Evolutionary conservation across 2,113 vertebrate species (phyloP), one percentile per base, ranked within the genome.

Genomic region (Alethe diademata): DNA sequence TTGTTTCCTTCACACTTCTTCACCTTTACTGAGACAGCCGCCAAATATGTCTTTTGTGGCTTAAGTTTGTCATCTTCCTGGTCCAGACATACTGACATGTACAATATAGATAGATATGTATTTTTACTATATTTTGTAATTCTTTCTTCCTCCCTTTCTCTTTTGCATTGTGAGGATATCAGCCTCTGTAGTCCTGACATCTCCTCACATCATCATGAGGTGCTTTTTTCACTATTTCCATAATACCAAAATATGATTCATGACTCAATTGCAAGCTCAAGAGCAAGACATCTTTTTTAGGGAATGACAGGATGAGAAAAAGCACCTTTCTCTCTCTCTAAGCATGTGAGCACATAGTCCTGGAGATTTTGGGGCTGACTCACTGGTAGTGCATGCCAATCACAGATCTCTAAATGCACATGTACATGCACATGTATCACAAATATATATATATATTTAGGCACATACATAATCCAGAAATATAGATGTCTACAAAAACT

Each of bases 91-190:
- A 42, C 16, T 61, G 36, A 56, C 20, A 12, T 7, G 17, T n/a
- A 5, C 16, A 33, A 47, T 22, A 38, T 6, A 56, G 1, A 24
- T 2, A 48, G 4, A 33, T 50, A 6, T 3, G 4, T 54, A 26
- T 53, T 40, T 72, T 25, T 28, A 18, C 29, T 10, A 11, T 42
- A 74, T 82, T 40, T 60, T 36, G 9, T n/a, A 36, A 43, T 22
- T 91, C 24, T 65, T 72, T 8, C 18, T 78, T 69, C 24, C 40
- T 70, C 8, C 11, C 19, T 69, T 50, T 57, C 11, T 60, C 7
- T n/a, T 89, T 78, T 28, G 6, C 28, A 24, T 11, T 53, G 56
- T 24, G 11, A 62, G 14, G 17, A 47, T 72, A 20, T 51, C 36
- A 83, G 4, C 11, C 29, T 76, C 48, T 48, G 19, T 50, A 76